phyloP scores from a whole-genome alignment of 2,113 vertebrate genomes.

The Rhinolophus ferrumequinum region DNA sequence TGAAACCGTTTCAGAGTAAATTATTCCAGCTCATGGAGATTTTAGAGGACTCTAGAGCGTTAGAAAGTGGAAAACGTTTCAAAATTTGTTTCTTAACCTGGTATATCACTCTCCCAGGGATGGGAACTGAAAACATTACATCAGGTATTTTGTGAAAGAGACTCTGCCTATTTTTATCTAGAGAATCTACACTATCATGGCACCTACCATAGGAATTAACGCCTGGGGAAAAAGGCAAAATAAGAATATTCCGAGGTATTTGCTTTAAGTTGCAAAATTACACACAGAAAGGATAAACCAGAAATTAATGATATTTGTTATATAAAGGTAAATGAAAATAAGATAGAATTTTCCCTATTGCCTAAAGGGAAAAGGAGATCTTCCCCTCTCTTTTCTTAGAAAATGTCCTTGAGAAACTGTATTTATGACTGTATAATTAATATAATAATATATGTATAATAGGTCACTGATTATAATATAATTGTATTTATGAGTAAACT shows the following conservation, averaged over 20 bases:
- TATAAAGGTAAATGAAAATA: neutral
- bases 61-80: neutral
- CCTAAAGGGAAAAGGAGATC: neutral
- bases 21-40: neutral
- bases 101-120: neutral
- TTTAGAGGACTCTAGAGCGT: neutral
- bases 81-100: neutral
- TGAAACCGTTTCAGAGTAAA: neutral
- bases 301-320: neutral
- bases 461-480: neutral
- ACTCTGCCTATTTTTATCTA: neutral
- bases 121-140: neutral
- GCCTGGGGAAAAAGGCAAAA: neutral
- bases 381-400: neutral
- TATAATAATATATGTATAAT: neutral
- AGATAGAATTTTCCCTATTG: neutral
- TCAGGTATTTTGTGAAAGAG: neutral
- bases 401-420: neutral
- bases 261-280: slow-evolving; percentile 16
- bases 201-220: neutral
- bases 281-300: neutral
- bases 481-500: neutral
- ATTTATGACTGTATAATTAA: neutral
- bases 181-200: neutral
- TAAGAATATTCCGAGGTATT: neutral